Base-by-base conservation (phyloP, 2,113 vertebrate species). In the Eulemur rufifrons region DNA sequence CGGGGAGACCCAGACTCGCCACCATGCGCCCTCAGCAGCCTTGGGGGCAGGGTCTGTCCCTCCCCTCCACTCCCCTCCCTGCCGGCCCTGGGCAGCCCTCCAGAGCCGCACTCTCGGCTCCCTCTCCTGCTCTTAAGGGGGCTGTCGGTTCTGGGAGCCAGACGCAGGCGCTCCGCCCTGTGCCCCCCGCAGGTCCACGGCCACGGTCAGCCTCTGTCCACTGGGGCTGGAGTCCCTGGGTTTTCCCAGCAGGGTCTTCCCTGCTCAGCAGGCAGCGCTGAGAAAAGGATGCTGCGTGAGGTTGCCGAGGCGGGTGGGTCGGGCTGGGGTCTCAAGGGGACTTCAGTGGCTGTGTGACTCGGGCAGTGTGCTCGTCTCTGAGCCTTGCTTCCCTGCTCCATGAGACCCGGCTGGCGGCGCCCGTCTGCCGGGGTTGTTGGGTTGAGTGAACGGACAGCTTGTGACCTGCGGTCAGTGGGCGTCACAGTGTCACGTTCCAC, bases 201-300 rank as follows among this genome's bases (percentile, higher is more conserved):
- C 76, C 15, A 0, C 12, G 64, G 25, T 69, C 73, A 15, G 73
- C 45, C 74, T 82, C 34, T 4, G 27, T 21, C n/a, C 5, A 2
- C 23, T 8, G 6, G 86, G 56, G 50, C 52, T 21, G 82, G 37
- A 42, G 12, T 14, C 52, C 18, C 76, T 29, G 20, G 8, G 17
- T 13, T 32, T 37, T 52, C 63, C 29, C 23, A 13, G 42, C 20
- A 2, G 50, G 2, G 21, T 14, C 23, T 10, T 23, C 50, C 1
- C 17, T 7, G 6, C 50, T 54, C 3, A 13, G 78, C 12, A 1
- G 42, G n/a, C 0, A 29, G 64, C 13, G 0, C 80, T 1, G 3
- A 1, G 63, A 39, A 37, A 9, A 20, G 71, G 69, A 15, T 11
- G 83, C 82, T 1, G 0, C 1, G 12, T 50, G 77, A 29, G 37